Evolutionary conservation across 2,113 vertebrate species (phyloP).

Genomic region (Indri indri): DNA sequence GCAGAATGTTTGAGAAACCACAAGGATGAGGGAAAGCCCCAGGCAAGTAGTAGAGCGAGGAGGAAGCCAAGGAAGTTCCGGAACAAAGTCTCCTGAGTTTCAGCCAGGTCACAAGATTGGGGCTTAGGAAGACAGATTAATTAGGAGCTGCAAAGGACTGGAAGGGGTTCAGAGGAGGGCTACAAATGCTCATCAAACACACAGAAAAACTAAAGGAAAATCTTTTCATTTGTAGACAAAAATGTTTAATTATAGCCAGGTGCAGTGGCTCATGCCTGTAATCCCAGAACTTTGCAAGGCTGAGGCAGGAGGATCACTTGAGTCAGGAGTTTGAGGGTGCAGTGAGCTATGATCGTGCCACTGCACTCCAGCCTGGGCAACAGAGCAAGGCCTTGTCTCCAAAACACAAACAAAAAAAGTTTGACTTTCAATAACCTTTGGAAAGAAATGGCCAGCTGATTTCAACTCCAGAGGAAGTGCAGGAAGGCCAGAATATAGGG

Average conservation of each 20-base stretch:
- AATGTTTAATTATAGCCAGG: too few relatives aligned
- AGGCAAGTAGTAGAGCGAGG: neutral
- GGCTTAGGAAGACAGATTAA: neutral
- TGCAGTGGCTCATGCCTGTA: too few relatives aligned
- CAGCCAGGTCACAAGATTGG: neutral
- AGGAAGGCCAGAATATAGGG: neutral
- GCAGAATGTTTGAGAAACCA: accelerated
- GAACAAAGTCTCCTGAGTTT: neutral
- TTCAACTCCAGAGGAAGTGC: accelerated
- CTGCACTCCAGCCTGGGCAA: too few relatives aligned
- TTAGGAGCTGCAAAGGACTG: neutral
- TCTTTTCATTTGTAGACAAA: neutral
- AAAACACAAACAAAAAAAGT: too few relatives aligned
- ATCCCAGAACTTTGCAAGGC: too few relatives aligned
- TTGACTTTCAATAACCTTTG: neutral
- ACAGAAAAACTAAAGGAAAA: neutral
- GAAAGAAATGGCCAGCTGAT: neutral
- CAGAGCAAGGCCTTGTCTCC: too few relatives aligned
- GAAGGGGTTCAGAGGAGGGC: neutral
- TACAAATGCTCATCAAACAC: too few relatives aligned
- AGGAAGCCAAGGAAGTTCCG: too few relatives aligned
- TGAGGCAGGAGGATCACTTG: too few relatives aligned
- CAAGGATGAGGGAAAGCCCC: accelerated
- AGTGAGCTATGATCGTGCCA: too few relatives aligned
- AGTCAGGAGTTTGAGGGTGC: too few relatives aligned